phyloP scores from a whole-genome alignment of 2,888 invertebrate genomes.

The Trichacis sp. region DNA sequence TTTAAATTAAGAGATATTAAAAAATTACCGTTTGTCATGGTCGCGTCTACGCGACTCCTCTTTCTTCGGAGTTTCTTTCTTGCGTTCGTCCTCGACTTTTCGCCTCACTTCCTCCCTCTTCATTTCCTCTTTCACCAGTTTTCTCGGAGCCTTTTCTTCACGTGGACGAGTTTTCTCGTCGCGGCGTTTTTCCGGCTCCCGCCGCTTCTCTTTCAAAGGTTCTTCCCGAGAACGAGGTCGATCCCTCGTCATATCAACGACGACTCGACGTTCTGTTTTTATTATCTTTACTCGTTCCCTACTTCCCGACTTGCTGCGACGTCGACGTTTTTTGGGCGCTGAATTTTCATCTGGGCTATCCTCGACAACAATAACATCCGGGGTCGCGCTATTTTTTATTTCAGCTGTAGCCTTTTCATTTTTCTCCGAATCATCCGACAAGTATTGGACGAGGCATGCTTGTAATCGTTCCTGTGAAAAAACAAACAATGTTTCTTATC shows the following conservation, averaged over 20 bases:
- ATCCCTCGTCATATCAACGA: conserved; percentile 62
- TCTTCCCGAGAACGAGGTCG: conserved; percentile 50
- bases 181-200: conserved; percentile 55
- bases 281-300: conserved; percentile 57
- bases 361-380: conserved; percentile 75
- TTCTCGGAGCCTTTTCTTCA: conserved; percentile 69
- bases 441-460: conserved; percentile 82
- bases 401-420: conserved; percentile 70
- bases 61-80: conserved; percentile 63
- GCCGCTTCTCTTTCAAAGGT: conserved; percentile 55
- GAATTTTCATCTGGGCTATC: conserved; percentile 74
- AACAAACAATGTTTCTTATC: not conserved
- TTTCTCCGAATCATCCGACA: conserved; percentile 76
- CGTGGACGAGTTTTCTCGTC: conserved; percentile 56
- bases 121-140: conserved; percentile 68
- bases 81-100: conserved; percentile 65
- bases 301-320: conserved; percentile 63
- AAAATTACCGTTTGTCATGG: conserved; percentile 58
- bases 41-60: conserved; percentile 66
- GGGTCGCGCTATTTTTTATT: conserved; percentile 69
- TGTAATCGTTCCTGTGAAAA: conserved; percentile 73
- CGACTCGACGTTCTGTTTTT: conserved; percentile 62
- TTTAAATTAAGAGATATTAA: not conserved
- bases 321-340: conserved; percentile 65
- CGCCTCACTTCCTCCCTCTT: conserved; percentile 66